phyloP scores from a whole-genome alignment of 2,888 invertebrate species.

The Protodeltote pygarga region DNA sequence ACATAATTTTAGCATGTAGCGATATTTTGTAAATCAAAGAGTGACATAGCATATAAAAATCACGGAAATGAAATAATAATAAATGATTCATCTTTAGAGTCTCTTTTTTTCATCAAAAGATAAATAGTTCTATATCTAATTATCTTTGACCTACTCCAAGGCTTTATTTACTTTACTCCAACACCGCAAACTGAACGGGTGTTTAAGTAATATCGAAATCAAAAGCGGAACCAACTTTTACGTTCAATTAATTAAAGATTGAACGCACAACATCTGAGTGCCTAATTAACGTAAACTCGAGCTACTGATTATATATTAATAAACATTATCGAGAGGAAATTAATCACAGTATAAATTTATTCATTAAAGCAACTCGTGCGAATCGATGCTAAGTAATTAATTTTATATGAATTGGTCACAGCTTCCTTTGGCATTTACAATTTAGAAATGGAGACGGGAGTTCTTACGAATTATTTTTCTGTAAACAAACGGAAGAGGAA shows the following conservation, averaged over 20 bases:
- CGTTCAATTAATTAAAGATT: constrained; percentile 6
- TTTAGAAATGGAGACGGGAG: not conserved
- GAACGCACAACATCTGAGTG: not conserved
- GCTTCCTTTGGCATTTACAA: constrained; percentile 1
- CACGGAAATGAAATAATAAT: too few relatives aligned
- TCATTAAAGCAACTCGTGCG: constrained; percentile 9
- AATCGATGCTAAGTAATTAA: constrained; percentile 22
- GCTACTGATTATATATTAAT: constrained; percentile 27
- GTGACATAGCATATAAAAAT: too few relatives aligned
- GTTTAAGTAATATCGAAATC: constrained; percentile 1
- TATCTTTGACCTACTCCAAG: not conserved
- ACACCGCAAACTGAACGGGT: too few relatives aligned
- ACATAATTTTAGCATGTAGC: too few relatives aligned
- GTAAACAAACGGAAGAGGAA: too few relatives aligned
- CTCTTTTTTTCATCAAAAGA: too few relatives aligned
- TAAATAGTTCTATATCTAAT: too few relatives aligned
- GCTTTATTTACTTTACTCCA: too few relatives aligned
- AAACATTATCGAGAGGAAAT: constrained; percentile 14
- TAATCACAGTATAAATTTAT: constrained; percentile 20
- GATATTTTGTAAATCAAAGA: too few relatives aligned
- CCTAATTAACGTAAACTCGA: constrained; percentile 16
- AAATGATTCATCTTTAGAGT: too few relatives aligned
- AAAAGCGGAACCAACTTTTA: not conserved
- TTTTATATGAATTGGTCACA: constrained; percentile 11
- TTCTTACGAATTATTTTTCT: not conserved